These are phyloP conservation scores for Channa striata DNA, from an alignment of 2,797 vertebrate species.

Conservation along the genomic window DNA sequence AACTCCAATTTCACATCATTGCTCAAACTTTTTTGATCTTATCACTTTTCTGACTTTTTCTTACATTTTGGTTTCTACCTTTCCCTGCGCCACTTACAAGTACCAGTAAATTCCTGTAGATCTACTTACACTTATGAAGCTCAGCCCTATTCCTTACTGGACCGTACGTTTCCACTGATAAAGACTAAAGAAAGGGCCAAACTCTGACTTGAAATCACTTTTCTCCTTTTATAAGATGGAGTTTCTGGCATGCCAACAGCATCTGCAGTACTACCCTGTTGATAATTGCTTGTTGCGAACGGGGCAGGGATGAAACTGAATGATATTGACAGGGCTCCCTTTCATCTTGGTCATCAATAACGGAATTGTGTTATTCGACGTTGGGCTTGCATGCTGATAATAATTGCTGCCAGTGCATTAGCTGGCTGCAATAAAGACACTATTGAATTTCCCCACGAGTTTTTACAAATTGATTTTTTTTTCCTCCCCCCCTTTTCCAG, in stretches of 20 bases:
- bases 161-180: constrained; percentile 3
- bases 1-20: constrained; percentile 65
- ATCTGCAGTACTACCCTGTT: constrained; percentile 2
- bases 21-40: constrained; percentile 65
- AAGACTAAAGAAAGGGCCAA: constrained; percentile 25
- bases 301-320: constrained; percentile 27
- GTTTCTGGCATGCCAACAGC: constrained; percentile 16
- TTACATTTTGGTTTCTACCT: constrained; percentile 9
- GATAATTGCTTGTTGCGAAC: constrained; percentile 28
- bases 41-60: constrained; percentile 56
- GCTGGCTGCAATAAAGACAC: constrained; percentile 42
- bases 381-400: constrained; percentile 33
- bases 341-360: constrained; percentile 58
- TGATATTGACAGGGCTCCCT: constrained; percentile 43
- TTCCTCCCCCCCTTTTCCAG: constrained; percentile 22
- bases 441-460: constrained; percentile 49
- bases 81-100: constrained; percentile 6
- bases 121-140: constrained; percentile 37
- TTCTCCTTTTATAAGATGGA: constrained; percentile 41
- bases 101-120: constrained; percentile 18
- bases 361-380: constrained; percentile 32
- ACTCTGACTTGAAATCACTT: constrained; percentile 38
- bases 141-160: constrained; percentile 28
- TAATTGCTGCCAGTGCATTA: constrained; percentile 40
- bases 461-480: constrained; percentile 35